These are phyloP conservation scores for Agrochola litura DNA, from an alignment of 2,888 invertebrate genomes.

Conservation along the genomic window DNA sequence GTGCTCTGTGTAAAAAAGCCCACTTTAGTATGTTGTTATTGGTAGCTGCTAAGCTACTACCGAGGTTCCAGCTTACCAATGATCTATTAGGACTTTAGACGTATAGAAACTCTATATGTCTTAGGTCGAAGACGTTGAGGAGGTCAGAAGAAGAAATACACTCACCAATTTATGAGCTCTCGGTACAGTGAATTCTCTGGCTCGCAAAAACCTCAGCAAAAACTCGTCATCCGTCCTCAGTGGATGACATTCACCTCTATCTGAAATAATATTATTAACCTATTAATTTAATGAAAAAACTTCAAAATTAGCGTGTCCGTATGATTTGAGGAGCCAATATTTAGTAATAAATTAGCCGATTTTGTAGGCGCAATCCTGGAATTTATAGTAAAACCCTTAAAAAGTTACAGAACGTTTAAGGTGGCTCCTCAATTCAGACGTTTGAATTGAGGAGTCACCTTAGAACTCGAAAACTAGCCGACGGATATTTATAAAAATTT, in stretches of 20 bases:
- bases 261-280: constrained; percentile 69
- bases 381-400: no score
- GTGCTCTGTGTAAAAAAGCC: no score
- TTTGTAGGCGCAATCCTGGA: no score
- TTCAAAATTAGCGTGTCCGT: neutral
- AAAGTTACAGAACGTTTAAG: no score
- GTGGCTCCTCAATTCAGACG: no score
- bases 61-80: neutral
- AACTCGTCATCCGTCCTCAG: constrained; percentile 81
- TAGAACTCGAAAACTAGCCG: no score
- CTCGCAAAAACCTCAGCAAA: constrained; percentile 81
- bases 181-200: constrained; percentile 79
- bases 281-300: neutral
- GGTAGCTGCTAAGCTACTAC: neutral
- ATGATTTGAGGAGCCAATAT: no score
- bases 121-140: neutral
- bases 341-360: no score
- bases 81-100: neutral
- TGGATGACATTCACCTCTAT: constrained; percentile 82
- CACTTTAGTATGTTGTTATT: neutral
- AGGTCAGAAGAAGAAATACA: neutral
- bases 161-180: constrained; percentile 84
- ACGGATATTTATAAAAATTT: no score
- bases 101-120: no score
- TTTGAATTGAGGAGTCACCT: no score